Percentiles rank a stretch among this genome's conserved stretches.
These are phyloP conservation scores for Zeus faber DNA, from an alignment of 2,113 vertebrate species.

Conservation along the genomic window DNA sequence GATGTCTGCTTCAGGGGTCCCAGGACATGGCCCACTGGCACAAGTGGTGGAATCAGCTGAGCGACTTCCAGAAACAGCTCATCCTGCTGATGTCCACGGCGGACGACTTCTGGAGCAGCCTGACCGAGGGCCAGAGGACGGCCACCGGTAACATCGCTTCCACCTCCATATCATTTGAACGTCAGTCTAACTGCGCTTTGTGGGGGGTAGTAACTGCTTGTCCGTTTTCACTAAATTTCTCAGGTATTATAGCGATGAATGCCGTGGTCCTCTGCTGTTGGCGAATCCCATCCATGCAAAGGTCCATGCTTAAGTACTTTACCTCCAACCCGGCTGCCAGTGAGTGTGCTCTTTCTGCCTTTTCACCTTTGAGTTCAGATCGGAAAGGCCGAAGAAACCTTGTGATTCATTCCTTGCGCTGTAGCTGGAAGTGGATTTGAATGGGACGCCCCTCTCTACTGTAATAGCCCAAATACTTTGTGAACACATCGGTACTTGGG, in stretches of 20 bases:
- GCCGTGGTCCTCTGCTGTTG: conserved; percentile 89
- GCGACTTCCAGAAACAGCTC: conserved; percentile 83
- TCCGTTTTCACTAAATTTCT: neutral
- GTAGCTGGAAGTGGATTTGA: too few species aligned
- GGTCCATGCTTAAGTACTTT: conserved; percentile 90
- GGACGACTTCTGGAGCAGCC: conserved; percentile 91
- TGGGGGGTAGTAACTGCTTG: neutral
- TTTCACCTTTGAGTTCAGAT: too few species aligned
- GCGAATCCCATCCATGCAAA: conserved; percentile 86
- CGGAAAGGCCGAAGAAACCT: too few species aligned
- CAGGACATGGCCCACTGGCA: conserved; percentile 63
- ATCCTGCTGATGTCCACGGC: conserved; percentile 62
- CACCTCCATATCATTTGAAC: neutral
- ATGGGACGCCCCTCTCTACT: too few species aligned
- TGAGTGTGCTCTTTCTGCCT: conserved; percentile 69
- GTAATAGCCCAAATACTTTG: too few species aligned
- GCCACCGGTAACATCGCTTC: conserved; percentile 94
- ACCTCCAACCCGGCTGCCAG: conserved; percentile 92
- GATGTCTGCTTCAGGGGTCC: conserved; percentile 37
- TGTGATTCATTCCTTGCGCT: too few species aligned
- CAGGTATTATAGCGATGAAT: conserved; percentile 92
- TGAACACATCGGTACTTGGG: too few species aligned
- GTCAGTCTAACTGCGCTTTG: neutral
- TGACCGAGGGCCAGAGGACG: conserved; percentile 90
- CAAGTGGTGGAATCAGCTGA: conserved; percentile 66